phyloP scores from a whole-genome alignment of 2,797 vertebrate genomes.

The Sardinella longiceps region DNA sequence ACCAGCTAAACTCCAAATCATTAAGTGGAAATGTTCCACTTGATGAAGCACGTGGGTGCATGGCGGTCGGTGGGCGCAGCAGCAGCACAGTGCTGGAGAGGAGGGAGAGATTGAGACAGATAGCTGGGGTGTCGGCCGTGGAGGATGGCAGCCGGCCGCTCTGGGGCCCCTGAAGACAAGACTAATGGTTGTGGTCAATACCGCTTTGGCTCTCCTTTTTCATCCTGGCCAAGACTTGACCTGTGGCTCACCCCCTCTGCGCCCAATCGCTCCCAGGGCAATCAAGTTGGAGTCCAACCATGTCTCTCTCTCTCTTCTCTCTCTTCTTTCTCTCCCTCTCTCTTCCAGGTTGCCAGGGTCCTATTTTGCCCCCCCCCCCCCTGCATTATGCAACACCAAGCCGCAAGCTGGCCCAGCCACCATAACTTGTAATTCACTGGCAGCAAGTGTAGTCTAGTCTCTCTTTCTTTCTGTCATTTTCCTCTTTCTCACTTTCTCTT shows the following conservation, averaged over 20 bases:
- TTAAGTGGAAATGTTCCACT: not conserved
- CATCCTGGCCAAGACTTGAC: not conserved
- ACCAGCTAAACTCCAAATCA: not conserved
- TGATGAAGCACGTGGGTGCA: not conserved
- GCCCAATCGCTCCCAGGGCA: not conserved
- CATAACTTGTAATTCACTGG: not conserved
- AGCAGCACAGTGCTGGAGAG: not conserved
- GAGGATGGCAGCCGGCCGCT: not conserved
- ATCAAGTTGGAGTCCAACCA: not conserved
- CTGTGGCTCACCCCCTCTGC: constrained; percentile 5
- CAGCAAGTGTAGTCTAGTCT: not conserved
- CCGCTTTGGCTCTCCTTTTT: not conserved
- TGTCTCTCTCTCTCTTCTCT: not conserved
- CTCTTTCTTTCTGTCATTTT: not conserved
- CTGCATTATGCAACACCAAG: not conserved
- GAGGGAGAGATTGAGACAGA: not conserved
- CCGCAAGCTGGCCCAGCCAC: not conserved
- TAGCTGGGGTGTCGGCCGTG: not conserved
- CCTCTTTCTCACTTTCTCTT: not conserved
- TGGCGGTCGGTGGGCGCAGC: too few species aligned
- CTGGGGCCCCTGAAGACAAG: not conserved
- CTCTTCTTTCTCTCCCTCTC: not conserved
- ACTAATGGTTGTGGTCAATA: constrained; percentile 7
- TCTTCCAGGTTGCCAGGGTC: not conserved
- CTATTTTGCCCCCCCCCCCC: not conserved